Evolutionary conservation across 2,888 invertebrate genomes (phyloP).

Genomic region (Xylota segnis): DNA sequence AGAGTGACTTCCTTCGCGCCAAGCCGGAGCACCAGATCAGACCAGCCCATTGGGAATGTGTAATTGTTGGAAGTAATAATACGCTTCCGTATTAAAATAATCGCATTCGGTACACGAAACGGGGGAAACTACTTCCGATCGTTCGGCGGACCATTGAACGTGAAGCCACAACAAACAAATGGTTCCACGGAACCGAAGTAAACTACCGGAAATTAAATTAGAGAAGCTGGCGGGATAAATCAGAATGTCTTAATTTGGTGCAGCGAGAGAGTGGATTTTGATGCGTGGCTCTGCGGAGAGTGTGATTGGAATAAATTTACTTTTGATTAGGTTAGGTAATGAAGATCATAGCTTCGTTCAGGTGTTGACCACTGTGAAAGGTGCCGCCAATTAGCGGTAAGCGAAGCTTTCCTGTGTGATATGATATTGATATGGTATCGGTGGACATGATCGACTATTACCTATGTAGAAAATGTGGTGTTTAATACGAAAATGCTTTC

Average conservation of each 20-base stretch:
- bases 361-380: constrained; percentile 13
- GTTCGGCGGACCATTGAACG: constrained; percentile 51
- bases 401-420: background rate
- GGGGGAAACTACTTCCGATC: constrained; percentile 67
- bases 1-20: constrained; percentile 16
- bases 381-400: constrained; percentile 23
- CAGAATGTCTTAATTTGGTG: constrained; percentile 65
- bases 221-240: constrained; percentile 48
- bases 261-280: constrained; percentile 18
- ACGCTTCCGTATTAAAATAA: constrained; percentile 71
- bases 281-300: constrained; percentile 15
- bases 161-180: constrained; percentile 41
- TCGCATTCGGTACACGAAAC: constrained; percentile 52
- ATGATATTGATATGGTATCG: too few species aligned
- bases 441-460: too few species aligned
- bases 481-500: too few species aligned
- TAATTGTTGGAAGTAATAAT: constrained; percentile 58
- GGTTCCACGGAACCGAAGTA: constrained; percentile 30
- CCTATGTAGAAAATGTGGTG: too few species aligned
- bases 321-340: constrained; percentile 48
- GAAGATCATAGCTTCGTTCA: constrained; percentile 30
- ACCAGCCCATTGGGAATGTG: background rate
- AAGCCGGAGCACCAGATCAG: background rate
- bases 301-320: constrained; percentile 31
- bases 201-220: constrained; percentile 73